Conservation (phyloP, 2,113 vertebrate species). For the Pteruthius melanotis region DNA sequence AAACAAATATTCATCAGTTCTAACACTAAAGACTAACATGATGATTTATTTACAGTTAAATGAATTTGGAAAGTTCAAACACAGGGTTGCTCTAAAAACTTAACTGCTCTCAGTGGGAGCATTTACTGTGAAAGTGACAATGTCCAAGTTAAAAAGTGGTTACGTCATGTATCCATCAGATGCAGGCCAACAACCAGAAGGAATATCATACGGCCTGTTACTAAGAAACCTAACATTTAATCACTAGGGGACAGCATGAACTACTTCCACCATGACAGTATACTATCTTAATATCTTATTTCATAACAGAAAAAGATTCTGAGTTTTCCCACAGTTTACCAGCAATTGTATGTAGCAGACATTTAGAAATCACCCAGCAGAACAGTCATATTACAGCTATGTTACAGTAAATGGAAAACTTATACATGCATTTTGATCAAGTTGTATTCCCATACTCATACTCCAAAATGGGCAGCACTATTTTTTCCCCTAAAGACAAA, state of each 20-base stretch:
- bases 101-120: not conserved
- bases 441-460: not conserved
- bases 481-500: not conserved
- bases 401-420: not conserved
- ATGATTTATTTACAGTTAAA: not conserved
- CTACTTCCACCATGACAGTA: not conserved
- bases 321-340: not conserved
- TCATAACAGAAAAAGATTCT: not conserved
- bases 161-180: not conserved
- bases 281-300: not conserved
- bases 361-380: not conserved
- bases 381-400: not conserved
- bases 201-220: not conserved
- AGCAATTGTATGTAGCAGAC: accelerated
- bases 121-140: not conserved
- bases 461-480: not conserved
- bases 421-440: not conserved
- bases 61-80: not conserved
- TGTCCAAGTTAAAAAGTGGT: not conserved
- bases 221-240: not conserved
- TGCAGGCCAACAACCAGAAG: not conserved
- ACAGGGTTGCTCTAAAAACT: not conserved
- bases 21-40: not conserved
- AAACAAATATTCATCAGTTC: not conserved
- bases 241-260: not conserved